Conservation (phyloP, 2,888 invertebrate genomes). For the Tineola bisselliella region DNA sequence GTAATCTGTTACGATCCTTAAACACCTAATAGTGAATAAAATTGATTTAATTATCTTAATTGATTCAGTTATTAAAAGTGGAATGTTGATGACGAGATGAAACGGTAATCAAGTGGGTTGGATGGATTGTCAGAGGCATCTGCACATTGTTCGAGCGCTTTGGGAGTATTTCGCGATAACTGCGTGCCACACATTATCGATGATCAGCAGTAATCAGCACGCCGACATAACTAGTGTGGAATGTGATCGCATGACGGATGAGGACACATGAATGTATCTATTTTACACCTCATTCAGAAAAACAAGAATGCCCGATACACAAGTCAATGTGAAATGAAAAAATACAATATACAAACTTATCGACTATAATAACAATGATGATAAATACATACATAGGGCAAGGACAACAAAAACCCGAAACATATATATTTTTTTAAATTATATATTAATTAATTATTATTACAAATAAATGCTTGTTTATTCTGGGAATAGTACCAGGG, state of each 20-base stretch:
- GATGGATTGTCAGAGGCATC: slow-evolving; percentile 16
- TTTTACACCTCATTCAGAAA: neutral
- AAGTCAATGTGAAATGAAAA: too few relatives aligned
- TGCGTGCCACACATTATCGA: slow-evolving; percentile 21
- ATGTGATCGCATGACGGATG: slow-evolving; percentile 26
- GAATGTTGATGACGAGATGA: slow-evolving; percentile 6
- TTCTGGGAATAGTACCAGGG: too few relatives aligned
- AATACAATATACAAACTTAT: too few relatives aligned
- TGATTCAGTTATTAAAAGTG: neutral
- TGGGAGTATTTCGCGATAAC: slow-evolving; percentile 18
- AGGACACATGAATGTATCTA: slow-evolving; percentile 7
- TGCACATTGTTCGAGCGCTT: slow-evolving; percentile 17
- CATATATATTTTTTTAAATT: too few relatives aligned
- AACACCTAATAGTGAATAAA: too few relatives aligned
- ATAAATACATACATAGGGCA: too few relatives aligned
- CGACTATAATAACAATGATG: too few relatives aligned
- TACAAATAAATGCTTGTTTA: too few relatives aligned
- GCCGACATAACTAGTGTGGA: slow-evolving; percentile 20
- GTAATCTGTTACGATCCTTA: too few relatives aligned
- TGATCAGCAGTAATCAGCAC: slow-evolving; percentile 15
- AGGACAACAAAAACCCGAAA: too few relatives aligned
- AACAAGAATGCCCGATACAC: too few relatives aligned
- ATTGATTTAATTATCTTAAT: neutral
- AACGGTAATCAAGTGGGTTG: neutral
- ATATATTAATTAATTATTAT: too few relatives aligned